These are phyloP conservation scores for Ptilorrhoa leucosticta DNA, from an alignment of 2,113 vertebrate genomes.

Conservation along the genomic window DNA sequence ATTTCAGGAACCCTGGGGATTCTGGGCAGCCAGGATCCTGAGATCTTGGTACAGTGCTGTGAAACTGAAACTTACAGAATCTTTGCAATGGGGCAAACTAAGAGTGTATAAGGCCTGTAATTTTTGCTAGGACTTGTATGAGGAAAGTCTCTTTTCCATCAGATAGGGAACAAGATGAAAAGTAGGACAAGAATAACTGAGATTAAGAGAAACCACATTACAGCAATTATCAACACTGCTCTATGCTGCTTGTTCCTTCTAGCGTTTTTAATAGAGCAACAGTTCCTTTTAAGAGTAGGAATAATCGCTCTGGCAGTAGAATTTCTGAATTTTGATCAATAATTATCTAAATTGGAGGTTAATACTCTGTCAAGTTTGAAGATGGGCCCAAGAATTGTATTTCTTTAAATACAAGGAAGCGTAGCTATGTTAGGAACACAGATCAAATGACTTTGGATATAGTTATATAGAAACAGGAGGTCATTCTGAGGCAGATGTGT, in stretches of 20 bases:
- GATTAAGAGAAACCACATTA: not conserved
- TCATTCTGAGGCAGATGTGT: not conserved
- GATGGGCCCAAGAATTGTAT: not conserved
- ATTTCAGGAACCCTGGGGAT: not conserved
- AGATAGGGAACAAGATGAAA: not conserved
- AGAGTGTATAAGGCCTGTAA: not conserved
- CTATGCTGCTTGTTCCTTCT: not conserved
- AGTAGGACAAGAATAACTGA: not conserved
- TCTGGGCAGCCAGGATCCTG: not conserved
- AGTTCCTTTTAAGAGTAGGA: not conserved
- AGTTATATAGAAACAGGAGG: not conserved
- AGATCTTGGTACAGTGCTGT: rapidly evolving
- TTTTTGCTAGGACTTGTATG: not conserved
- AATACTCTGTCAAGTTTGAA: not conserved
- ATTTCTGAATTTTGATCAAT: not conserved
- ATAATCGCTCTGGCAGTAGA: not conserved
- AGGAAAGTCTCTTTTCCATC: not conserved
- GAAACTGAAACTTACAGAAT: not conserved
- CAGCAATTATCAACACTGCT: not conserved
- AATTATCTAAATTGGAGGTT: not conserved
- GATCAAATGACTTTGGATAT: not conserved
- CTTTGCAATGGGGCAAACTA: not conserved
- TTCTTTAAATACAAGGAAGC: not conserved
- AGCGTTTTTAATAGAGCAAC: not conserved
- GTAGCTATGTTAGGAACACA: not conserved